Evolutionary conservation across 2,888 invertebrate species (phyloP).

Genomic region (Acrocera orbiculus): DNA sequence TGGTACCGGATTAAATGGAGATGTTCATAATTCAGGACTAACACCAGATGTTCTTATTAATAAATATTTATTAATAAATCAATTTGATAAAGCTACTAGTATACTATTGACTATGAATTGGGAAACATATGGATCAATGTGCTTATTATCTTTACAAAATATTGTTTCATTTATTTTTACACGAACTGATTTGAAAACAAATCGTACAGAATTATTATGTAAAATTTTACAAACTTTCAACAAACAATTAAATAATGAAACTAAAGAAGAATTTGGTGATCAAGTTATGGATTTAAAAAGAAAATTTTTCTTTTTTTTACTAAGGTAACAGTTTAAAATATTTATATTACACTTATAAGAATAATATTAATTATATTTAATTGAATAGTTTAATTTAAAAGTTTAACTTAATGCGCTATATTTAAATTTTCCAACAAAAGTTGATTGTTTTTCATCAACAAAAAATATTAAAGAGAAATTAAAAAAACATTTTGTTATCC

Average conservation of each 20-base stretch:
- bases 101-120: slow-evolving; percentile 52
- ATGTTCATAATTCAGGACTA: slow-evolving; percentile 33
- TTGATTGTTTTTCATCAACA: no score
- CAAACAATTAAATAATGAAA: slow-evolving; percentile 43
- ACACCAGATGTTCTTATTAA: slow-evolving; percentile 41
- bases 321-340: no score
- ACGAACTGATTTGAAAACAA: slow-evolving; percentile 21
- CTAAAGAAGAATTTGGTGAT: slow-evolving; percentile 56
- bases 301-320: slow-evolving; percentile 69
- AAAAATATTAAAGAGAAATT: no score
- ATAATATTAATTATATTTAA: no score
- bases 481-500: no score
- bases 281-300: slow-evolving; percentile 67
- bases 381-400: no score
- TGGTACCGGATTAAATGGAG: slow-evolving; percentile 31
- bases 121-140: slow-evolving; percentile 56
- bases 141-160: slow-evolving; percentile 55
- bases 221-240: slow-evolving; percentile 68
- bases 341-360: no score
- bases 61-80: slow-evolving; percentile 44
- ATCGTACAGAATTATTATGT: slow-evolving; percentile 41
- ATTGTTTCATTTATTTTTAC: slow-evolving; percentile 44
- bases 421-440: no score
- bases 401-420: no score
- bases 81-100: slow-evolving; percentile 50